Percentiles rank a stretch among this genome's conserved stretches.
phyloP scores from a whole-genome alignment of 2,797 vertebrate genomes.

The Ara ararauna region DNA sequence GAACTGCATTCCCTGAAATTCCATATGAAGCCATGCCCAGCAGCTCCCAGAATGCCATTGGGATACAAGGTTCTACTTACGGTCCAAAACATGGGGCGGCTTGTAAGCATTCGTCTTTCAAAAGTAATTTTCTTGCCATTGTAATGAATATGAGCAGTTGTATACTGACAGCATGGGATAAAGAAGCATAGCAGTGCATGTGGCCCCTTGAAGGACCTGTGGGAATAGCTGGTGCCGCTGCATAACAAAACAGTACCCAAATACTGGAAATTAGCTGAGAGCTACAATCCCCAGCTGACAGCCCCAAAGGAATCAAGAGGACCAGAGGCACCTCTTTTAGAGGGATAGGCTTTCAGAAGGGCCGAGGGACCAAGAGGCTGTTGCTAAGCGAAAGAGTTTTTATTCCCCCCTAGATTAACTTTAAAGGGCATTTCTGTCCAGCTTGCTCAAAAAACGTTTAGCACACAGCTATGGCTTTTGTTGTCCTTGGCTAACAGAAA shows the following conservation, averaged over 20 bases:
- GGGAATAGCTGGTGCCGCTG: conserved; percentile 40
- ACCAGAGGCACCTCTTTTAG: conserved; percentile 59
- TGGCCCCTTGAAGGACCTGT: conserved; percentile 24
- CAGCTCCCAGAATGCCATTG: not conserved
- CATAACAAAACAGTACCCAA: conserved; percentile 58
- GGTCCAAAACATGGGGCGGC: not conserved
- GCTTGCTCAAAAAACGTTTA: conserved; percentile 35
- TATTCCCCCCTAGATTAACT: conserved; percentile 42
- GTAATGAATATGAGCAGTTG: not conserved
- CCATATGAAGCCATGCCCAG: not conserved
- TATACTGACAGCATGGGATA: conserved; percentile 13
- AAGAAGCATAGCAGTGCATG: conserved; percentile 6
- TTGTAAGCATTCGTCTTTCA: not conserved
- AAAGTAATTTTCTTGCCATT: not conserved
- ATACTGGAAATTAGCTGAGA: conserved; percentile 67
- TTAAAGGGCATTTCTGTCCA: conserved; percentile 59
- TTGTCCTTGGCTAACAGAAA: conserved; percentile 60
- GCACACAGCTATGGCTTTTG: conserved; percentile 43
- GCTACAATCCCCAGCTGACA: conserved; percentile 41
- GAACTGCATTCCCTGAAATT: conserved; percentile 3
- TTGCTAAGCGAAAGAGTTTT: conserved; percentile 54
- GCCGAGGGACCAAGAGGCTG: not conserved
- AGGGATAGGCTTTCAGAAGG: conserved; percentile 44
- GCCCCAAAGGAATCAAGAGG: conserved; percentile 35
- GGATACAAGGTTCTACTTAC: not conserved